These are phyloP conservation scores for Ophioninae sp. DNA, from an alignment of 2,888 invertebrate species.

Conservation along the genomic window DNA sequence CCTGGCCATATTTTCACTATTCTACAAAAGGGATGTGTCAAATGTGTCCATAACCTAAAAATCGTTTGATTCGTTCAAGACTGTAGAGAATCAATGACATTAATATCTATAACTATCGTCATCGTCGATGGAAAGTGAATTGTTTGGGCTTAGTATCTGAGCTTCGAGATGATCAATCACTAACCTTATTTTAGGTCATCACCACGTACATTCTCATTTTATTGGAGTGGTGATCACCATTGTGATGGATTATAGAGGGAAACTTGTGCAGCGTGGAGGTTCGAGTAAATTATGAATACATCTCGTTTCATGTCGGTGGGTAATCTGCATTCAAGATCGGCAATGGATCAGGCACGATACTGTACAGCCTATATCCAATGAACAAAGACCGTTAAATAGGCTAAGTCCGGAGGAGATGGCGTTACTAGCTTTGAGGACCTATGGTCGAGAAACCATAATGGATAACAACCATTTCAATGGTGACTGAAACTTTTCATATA, in stretches of 20 bases:
- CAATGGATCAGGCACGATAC: constrained; percentile 20
- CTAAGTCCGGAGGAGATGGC: too few species aligned
- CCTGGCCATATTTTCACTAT: neutral
- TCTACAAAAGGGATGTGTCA: neutral
- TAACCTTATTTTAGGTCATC: neutral
- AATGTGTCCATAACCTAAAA: neutral
- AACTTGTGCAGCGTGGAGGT: neutral
- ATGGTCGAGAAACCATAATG: too few species aligned
- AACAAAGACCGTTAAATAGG: neutral
- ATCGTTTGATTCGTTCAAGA: neutral
- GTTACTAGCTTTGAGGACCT: too few species aligned
- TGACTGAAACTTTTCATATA: too few species aligned
- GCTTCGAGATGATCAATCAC: neutral
- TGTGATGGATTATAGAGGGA: neutral
- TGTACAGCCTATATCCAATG: neutral
- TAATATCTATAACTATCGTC: neutral
- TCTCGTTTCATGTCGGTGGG: neutral
- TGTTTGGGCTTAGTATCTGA: neutral
- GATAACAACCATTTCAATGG: too few species aligned
- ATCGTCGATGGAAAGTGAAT: neutral
- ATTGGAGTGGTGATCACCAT: neutral
- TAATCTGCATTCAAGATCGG: constrained; percentile 21
- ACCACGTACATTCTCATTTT: neutral
- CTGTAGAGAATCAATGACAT: neutral
- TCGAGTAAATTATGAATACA: neutral